A percentile compares a stretch with the other conserved stretches of the same genome.
These are phyloP conservation scores for Nomada flava DNA, from an alignment of 2,888 invertebrate genomes.

Conservation along the genomic window DNA sequence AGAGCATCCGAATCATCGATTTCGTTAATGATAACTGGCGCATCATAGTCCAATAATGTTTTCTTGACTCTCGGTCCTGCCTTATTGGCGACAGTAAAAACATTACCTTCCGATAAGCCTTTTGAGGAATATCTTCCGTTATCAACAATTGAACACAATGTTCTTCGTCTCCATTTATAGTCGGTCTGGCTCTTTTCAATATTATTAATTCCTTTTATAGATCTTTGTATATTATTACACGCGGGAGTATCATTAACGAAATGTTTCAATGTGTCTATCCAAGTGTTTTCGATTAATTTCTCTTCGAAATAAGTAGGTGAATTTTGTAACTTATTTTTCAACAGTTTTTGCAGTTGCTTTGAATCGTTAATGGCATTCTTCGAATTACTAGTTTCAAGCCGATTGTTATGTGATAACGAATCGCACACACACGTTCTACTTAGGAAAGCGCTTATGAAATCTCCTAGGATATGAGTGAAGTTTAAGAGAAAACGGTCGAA, in stretches of 20 bases:
- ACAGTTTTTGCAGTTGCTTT: neutral
- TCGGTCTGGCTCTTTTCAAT: neutral
- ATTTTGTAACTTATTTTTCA: neutral
- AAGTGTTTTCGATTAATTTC: neutral
- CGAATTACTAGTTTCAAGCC: slow-evolving; percentile 6
- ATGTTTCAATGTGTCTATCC: neutral
- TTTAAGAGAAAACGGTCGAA: neutral
- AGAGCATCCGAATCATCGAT: slow-evolving; percentile 48
- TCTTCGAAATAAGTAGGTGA: neutral
- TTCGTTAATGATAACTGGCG: slow-evolving; percentile 9
- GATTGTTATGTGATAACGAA: neutral
- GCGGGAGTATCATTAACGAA: neutral
- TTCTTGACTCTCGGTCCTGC: neutral
- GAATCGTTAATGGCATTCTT: neutral
- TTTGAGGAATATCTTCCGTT: neutral
- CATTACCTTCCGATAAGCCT: neutral
- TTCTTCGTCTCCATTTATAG: slow-evolving; percentile 45
- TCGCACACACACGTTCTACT: neutral
- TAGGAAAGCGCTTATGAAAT: neutral
- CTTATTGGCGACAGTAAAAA: neutral
- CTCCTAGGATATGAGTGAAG: slow-evolving; percentile 2
- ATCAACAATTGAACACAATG: slow-evolving; percentile 17
- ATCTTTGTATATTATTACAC: neutral
- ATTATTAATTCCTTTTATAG: neutral
- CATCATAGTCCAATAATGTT: slow-evolving; percentile 45